These are phyloP conservation scores for Cataglyphis hispanica DNA, from an alignment of 1,140 invertebrate genomes.

Conservation along the genomic window DNA sequence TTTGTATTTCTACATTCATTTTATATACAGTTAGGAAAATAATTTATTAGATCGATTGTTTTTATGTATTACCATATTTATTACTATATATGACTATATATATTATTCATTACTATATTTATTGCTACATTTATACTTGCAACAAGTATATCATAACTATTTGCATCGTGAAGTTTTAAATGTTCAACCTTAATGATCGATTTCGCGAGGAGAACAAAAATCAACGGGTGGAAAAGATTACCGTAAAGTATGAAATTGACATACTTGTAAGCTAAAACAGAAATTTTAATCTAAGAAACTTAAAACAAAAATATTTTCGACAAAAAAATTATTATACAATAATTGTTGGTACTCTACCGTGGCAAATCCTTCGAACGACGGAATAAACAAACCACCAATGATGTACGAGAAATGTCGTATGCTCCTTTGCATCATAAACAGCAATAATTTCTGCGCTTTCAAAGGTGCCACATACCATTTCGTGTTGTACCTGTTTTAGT, in stretches of 20 bases:
- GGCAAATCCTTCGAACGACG: conserved; percentile 62
- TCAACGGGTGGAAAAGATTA: conserved; percentile 7
- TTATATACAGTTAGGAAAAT: not conserved
- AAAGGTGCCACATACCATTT: conserved; percentile 61
- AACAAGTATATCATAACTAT: not conserved
- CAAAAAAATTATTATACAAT: conserved; percentile 10
- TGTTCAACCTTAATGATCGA: not conserved
- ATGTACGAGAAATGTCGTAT: conserved; percentile 26
- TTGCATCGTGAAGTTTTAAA: not conserved
- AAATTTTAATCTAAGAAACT: not conserved
- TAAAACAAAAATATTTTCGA: not conserved
- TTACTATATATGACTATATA: too few relatives aligned
- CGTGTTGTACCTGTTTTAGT: conserved; percentile 50
- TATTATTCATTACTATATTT: too few relatives aligned
- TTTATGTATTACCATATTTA: not conserved
- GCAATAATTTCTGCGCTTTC: conserved; percentile 57
- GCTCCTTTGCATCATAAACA: conserved; percentile 63
- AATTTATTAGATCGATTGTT: not conserved
- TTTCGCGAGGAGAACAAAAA: not conserved
- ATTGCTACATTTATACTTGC: conserved; percentile 11
- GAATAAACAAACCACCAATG: conserved; percentile 34
- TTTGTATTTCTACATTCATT: not conserved
- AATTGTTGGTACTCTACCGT: conserved; percentile 39
- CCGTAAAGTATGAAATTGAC: conserved; percentile 10
- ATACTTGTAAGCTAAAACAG: conserved; percentile 14